Evolutionary conservation across 2,888 invertebrate genomes (phyloP), one percentile per base, ranked within the genome.

Genomic region (Drosophila melanosoma): DNA sequence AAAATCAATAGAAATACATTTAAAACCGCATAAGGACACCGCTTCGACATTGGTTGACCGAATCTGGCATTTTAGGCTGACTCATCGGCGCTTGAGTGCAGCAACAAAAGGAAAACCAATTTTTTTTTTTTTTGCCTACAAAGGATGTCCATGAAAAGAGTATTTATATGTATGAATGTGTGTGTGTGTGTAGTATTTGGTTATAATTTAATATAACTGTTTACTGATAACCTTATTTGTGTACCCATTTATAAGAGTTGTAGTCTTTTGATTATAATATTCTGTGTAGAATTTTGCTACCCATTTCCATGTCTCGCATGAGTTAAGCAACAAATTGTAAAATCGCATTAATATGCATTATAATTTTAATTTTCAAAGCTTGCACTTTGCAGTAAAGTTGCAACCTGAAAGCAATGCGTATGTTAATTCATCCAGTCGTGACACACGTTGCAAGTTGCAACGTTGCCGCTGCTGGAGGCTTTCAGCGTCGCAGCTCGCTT

Each of bases 1-100:
- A 84, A 77, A 85, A 89, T 85, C 85, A 87, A 86, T 89, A 80
- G 72, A 74, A 79, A 82, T 73, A 84, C 85, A 80, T 82, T 82
- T 82, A 75, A 69, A 71, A 82, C 57, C 75, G 63, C 52, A 74
- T 51, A 66, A 68, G 58, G 73, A 74, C 74, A 74, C 62, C 73
- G 63, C 62, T 74, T 79, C 54, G 71, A 82, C 73, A 83, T 69
- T 63, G 74, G 59, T 70, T 82, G 70, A 48, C 45, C 69, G 64
- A 52, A 33, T 42, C 56, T 26, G 38, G 29, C 17, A 60, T 58
- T 76, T 74, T 61, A 20, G 48, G 75, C 64, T 48, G 65, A 70
- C 42, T 78, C 72, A 76, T 48, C 70, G 12, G 42, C 32, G 49
- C 53, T 48, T 36, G 40, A 59, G 33, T 51, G 26, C 53, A 63